Evolutionary conservation across 2,888 invertebrate species (phyloP), one percentile per base, ranked within the genome.

Genomic region (Conistra vaccinii): DNA sequence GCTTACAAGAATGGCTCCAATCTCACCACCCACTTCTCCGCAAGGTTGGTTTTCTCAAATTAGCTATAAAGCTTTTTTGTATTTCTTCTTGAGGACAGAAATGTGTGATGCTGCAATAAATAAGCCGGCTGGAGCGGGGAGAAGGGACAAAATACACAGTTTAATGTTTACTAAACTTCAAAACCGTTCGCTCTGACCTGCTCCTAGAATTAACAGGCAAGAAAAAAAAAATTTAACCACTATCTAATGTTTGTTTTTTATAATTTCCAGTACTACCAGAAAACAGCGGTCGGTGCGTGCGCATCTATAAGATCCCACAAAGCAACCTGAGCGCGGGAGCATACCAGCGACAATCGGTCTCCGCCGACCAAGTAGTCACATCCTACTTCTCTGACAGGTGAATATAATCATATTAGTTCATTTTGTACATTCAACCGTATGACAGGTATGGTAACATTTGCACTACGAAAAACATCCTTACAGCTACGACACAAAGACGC

Each of bases 301-400:
- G 96, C 42, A 95, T 96, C 83, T 96, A 95, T 91, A 95, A 94
- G 85, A 95, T 96, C 73, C 96, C 96, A 26, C 96, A 95, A 83
- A 95, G 95, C 89, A 96, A 96, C 90, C 91, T 96, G 32, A 95
- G 96, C 89, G 95, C 95, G 0, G 95, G 95, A 68, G 91, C 95
- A 1, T 96, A 96, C 90, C 96, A 96, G 83, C 90, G 96, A 9
- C 96, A 96, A 85, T 95, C 96, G 0, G 95, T 96, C 9, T 96
- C 96, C 14, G 96, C 96, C 0, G 96, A 96, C 87, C 96, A 96
- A 83, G 96, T 96, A 45, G 94, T 95, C 82, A 92, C 94, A 17
- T 95, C 96, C 0, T 96, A 93, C 87, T 95, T 95, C 84, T 92
- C 95, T 9, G 96, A 96, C 80, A 94, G 95, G 94, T 95, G 85